Evolutionary conservation across 2,888 invertebrate genomes (phyloP).

Genomic region (Cybosia mesomella): DNA sequence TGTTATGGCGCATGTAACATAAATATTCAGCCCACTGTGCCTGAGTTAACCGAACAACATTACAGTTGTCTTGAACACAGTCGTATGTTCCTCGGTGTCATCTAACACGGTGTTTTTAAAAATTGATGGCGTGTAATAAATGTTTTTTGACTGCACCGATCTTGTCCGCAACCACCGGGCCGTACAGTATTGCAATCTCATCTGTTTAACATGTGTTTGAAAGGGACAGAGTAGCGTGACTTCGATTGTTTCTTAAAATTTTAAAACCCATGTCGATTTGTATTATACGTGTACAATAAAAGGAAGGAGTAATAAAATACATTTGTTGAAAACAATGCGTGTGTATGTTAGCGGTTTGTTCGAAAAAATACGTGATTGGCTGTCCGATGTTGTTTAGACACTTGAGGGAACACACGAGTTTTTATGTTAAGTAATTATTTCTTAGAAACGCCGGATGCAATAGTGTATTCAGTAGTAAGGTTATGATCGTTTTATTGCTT

Average conservation of each 20-base stretch:
- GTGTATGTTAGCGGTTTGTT: conserved; percentile 57
- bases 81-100: conserved; percentile 75
- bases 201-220: conserved; percentile 43
- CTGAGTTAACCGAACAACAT: conserved; percentile 50
- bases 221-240: conserved; percentile 53
- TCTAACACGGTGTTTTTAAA: conserved; percentile 78
- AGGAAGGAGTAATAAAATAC: conserved; percentile 61
- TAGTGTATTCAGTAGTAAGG: background rate
- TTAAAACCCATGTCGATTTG: conserved; percentile 73
- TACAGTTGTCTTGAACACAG: conserved; percentile 64
- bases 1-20: conserved; percentile 48
- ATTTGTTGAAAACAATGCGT: conserved; percentile 61
- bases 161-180: conserved; percentile 67
- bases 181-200: conserved; percentile 62
- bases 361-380: conserved; percentile 37
- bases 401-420: conserved; percentile 21
- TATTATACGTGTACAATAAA: conserved; percentile 66
- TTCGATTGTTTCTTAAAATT: conserved; percentile 68
- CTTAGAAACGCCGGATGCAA: background rate
- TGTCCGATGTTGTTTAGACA: conserved; percentile 36
- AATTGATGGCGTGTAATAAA: conserved; percentile 83
- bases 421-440: conserved; percentile 6
- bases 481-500: background rate
- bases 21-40: conserved; percentile 66
- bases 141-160: conserved; percentile 77